Conservation (phyloP, 2,888 invertebrate species). For the Julus scandinavius region DNA sequence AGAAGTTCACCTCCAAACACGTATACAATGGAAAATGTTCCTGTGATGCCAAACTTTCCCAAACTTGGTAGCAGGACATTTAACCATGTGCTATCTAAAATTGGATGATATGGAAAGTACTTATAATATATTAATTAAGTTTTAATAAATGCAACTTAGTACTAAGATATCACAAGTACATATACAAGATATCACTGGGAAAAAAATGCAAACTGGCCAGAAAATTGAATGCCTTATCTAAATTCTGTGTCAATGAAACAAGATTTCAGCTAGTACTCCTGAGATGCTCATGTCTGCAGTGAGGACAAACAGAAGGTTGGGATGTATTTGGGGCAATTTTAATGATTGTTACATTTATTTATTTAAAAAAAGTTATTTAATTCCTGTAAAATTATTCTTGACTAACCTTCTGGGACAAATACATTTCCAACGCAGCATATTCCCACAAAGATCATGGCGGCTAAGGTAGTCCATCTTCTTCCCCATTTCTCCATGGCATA, state of each 20-base stretch:
- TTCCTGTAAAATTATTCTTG: no score
- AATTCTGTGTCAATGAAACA: no score
- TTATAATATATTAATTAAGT: no score
- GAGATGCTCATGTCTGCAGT: no score
- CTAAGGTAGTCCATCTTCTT: conserved; percentile 86
- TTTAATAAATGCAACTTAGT: not conserved
- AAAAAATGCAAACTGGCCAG: no score
- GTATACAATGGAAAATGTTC: conserved; percentile 77
- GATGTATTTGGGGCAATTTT: no score
- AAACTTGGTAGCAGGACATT: conserved; percentile 75
- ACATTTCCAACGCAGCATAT: conserved; percentile 86
- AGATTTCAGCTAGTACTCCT: no score
- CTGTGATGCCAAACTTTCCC: conserved; percentile 76
- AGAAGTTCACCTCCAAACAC: conserved; percentile 76
- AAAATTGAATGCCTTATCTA: no score
- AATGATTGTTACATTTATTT: no score
- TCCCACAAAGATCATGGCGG: conserved; percentile 87
- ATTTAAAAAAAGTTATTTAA: no score
- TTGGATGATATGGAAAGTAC: not conserved
- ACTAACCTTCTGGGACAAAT: conserved; percentile 79
- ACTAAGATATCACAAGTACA: not conserved
- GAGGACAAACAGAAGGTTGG: no score
- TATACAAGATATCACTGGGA: not conserved
- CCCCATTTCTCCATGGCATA: conserved; percentile 84
- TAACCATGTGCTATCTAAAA: conserved; percentile 68